phyloP scores from a whole-genome alignment of 2,888 invertebrate genomes.

The Tenthredo scrophulariae region DNA sequence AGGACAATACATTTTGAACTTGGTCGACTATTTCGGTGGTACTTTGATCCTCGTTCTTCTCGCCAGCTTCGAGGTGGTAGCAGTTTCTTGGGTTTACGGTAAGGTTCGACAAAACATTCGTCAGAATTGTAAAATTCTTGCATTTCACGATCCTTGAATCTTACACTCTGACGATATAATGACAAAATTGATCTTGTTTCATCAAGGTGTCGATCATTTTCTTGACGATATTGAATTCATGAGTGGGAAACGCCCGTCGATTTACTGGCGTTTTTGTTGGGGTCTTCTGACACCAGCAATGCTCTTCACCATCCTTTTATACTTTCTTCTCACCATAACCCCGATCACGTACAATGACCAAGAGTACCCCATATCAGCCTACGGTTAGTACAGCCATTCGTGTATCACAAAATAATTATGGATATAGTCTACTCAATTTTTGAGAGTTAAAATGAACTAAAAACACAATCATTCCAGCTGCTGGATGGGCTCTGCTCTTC shows the following conservation, averaged over 20 bases:
- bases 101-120: conserved; percentile 55
- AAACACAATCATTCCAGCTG: conserved; percentile 71
- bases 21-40: conserved; percentile 83
- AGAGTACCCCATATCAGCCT: conserved; percentile 79
- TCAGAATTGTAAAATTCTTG: not conserved
- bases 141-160: not conserved
- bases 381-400: conserved; percentile 58
- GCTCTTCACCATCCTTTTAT: conserved; percentile 85
- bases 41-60: conserved; percentile 82
- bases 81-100: conserved; percentile 83
- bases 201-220: conserved; percentile 81
- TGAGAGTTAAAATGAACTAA: not conserved
- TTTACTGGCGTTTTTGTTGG: conserved; percentile 91
- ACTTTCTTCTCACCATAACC: conserved; percentile 83
- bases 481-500: conserved; percentile 79
- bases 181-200: not conserved
- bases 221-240: conserved; percentile 89
- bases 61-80: conserved; percentile 81
- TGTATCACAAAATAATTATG: conserved; percentile 7
- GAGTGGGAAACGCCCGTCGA: conserved; percentile 84
- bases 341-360: conserved; percentile 82
- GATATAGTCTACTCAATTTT: not conserved
- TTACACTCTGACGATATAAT: not conserved
- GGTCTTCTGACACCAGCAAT: conserved; percentile 85
- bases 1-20: conserved; percentile 82